Percentiles rank a stretch among this genome's conserved stretches.
Conservation (phyloP, 2,888 invertebrate species). For the Plusia festucae region DNA sequence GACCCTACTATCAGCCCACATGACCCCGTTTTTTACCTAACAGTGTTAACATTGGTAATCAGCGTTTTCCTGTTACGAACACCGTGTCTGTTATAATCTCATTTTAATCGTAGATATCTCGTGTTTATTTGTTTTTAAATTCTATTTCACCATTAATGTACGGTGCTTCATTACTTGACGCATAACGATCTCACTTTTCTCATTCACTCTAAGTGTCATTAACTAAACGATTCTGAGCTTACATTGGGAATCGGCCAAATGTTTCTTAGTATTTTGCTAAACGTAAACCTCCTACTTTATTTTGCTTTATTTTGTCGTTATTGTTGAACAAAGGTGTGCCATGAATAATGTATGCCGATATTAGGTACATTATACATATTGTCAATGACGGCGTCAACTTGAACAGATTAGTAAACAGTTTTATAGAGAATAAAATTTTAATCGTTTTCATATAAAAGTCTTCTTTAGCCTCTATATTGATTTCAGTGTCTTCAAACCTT, state of each 20-base stretch:
- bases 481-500: neutral
- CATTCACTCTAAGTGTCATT: conserved; percentile 19
- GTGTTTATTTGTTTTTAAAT: conserved; percentile 12
- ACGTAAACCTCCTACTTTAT: conserved; percentile 42
- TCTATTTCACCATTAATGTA: neutral
- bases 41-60: conserved; percentile 57
- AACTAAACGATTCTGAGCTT: conserved; percentile 15
- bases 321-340: conserved; percentile 34
- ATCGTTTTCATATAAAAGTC: neutral
- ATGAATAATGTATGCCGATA: conserved; percentile 53
- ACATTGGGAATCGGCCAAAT: conserved; percentile 42
- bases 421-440: neutral
- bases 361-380: conserved; percentile 34
- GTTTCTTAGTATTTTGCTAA: conserved; percentile 25
- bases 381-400: conserved; percentile 33
- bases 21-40: conserved; percentile 77
- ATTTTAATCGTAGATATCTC: conserved; percentile 43
- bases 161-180: neutral
- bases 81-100: conserved; percentile 48
- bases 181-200: neutral
- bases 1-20: conserved; percentile 76
- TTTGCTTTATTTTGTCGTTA: conserved; percentile 44
- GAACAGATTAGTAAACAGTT: conserved; percentile 25
- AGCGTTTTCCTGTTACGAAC: conserved; percentile 63
- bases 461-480: neutral